Base-by-base conservation (phyloP, 2,888 invertebrate genomes). In the Drosophila paranaensis region DNA sequence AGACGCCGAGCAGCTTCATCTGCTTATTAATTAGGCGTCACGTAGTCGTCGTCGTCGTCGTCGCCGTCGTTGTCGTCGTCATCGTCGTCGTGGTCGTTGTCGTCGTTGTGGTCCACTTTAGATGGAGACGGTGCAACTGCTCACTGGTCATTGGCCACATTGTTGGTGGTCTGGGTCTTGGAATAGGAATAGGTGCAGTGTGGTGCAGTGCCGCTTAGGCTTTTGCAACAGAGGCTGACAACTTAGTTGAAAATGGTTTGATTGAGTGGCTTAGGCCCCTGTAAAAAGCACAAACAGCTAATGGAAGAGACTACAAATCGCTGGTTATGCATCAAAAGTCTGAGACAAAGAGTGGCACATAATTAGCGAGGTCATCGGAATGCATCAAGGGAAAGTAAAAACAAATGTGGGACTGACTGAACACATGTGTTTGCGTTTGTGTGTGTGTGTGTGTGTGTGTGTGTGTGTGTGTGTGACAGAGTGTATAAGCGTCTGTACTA, bases 11-110 rank as follows among this genome's bases (percentile, higher is more conserved):
- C 77, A 75, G 76, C 87, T 82, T 80, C 87, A 84, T 84, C 87
- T 80, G 87, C 76, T 85, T 84, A 87, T 84, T 84, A 85, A 85
- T 87, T 84, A 80, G 80, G 68, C 82, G 77, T 71, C 79, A 75
- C 73, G 55, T 74, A 30, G 65, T 62, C 45, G 74, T 62, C 45
- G 57, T 73, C 9, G 51, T 60, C 62, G 50, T 69, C 25, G 64
- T 61, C 20, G 74, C 55, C 37, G 56, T 63, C 30, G 30, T 51
- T 0, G 63, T 58, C 71, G 50, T 73, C n/a, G 68, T 70, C 20
- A 16, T 53, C 9, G 74, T 58, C 37, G 56, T 63, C 30, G 30
- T 51, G 1, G 63, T 58, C 71, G 50, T 73, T 16, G 68, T 70
- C 20, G 35, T 53, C 9, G 61, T 54, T 69, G 54, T 35, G 54